Conservation (phyloP, 2,888 invertebrate species). For the Euplexia lucipara region DNA sequence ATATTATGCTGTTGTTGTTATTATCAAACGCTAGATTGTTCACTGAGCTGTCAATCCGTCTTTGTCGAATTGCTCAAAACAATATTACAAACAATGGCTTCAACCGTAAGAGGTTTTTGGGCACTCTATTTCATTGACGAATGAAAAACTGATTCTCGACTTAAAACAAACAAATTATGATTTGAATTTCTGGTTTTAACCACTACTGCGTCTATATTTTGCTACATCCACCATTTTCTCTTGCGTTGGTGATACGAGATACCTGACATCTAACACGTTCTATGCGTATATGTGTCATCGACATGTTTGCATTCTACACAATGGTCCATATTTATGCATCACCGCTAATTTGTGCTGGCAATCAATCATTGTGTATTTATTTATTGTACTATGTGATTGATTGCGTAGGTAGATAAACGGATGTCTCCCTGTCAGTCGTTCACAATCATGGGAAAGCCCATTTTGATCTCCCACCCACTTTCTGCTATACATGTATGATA, state of each 20-base stretch:
- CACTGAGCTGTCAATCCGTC: neutral
- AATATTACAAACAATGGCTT: constrained; percentile 2
- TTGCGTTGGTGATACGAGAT: neutral
- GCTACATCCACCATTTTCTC: neutral
- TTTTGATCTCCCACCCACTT: neutral
- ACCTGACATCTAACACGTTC: constrained; percentile 30
- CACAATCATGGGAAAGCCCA: neutral
- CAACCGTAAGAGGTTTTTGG: no score
- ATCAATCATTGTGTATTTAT: constrained; percentile 8
- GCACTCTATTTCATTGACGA: no score
- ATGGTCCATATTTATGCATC: constrained; percentile 26
- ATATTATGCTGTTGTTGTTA: constrained; percentile 9
- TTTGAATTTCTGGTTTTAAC: neutral
- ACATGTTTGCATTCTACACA: constrained; percentile 31
- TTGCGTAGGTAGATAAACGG: constrained; percentile 8
- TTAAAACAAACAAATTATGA: no score
- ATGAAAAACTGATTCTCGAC: no score
- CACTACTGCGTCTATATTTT: neutral
- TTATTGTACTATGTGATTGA: constrained; percentile 35
- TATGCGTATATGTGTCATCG: constrained; percentile 31
- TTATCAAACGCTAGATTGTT: neutral
- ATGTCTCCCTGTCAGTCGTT: constrained; percentile 8
- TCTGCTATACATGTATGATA: no score
- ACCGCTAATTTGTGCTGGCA: constrained; percentile 24
- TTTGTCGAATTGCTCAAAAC: constrained; percentile 2